Conservation (phyloP, 2,888 invertebrate genomes). For the Latrodectus elegans region DNA sequence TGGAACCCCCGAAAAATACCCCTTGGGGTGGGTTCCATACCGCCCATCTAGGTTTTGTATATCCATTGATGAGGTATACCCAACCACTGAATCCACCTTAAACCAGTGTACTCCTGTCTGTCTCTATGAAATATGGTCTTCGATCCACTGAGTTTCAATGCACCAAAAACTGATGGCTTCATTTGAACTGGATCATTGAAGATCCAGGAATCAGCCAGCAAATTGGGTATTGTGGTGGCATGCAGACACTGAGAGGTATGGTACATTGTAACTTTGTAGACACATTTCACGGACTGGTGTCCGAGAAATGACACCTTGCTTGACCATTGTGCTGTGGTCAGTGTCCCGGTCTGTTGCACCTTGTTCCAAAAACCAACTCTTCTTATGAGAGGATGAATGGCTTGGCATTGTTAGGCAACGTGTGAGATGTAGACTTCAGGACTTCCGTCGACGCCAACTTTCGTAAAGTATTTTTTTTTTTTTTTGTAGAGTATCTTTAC, state of each 20-base stretch:
- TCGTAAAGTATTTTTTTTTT: slow-evolving; percentile 31
- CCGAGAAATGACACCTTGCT: slow-evolving; percentile 56
- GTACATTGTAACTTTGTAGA: slow-evolving; percentile 23
- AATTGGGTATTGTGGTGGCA: slow-evolving; percentile 59
- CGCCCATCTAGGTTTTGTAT: slow-evolving; percentile 64
- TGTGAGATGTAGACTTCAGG: background rate
- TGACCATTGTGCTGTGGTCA: slow-evolving; percentile 48
- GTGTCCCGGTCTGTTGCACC: slow-evolving; percentile 43
- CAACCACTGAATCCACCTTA: slow-evolving; percentile 42
- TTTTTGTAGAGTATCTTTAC: slow-evolving; percentile 28
- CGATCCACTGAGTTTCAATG: slow-evolving; percentile 64
- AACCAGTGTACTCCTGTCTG: slow-evolving; percentile 53
- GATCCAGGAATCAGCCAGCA: slow-evolving; percentile 58
- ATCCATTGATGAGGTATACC: slow-evolving; percentile 62
- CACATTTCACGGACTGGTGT: slow-evolving; percentile 41
- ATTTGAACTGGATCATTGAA: slow-evolving; percentile 33
- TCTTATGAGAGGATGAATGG: slow-evolving; percentile 18
- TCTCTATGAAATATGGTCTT: slow-evolving; percentile 61
- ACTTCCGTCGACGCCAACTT: slow-evolving; percentile 11
- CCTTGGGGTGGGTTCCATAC: slow-evolving; percentile 32
- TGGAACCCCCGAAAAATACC: slow-evolving; percentile 43
- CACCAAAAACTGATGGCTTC: slow-evolving; percentile 56
- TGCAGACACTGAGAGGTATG: background rate
- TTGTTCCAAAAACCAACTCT: slow-evolving; percentile 67
- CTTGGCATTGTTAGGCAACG: slow-evolving; percentile 16